Percentiles rank a stretch among this genome's conserved stretches.
phyloP scores from a whole-genome alignment of 2,113 vertebrate genomes.

The Rousettus leschenaultii region DNA sequence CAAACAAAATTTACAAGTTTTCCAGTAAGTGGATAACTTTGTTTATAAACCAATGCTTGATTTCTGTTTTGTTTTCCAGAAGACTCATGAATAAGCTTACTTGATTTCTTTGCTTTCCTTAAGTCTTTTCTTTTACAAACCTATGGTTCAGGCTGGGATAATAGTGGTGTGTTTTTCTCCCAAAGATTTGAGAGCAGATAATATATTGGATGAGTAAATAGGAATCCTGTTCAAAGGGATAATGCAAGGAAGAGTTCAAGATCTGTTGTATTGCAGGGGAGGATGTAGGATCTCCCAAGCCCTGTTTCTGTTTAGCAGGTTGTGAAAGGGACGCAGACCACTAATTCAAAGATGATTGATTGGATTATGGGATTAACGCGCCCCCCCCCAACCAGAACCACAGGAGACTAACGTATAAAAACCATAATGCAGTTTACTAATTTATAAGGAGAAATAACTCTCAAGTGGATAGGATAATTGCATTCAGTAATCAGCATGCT shows the following conservation, averaged over 20 bases:
- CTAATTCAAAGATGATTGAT: not conserved
- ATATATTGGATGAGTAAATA: not conserved
- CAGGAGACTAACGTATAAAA: constrained; percentile 19
- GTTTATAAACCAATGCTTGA: not conserved
- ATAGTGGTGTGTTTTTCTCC: not conserved
- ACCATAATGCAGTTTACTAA: not conserved
- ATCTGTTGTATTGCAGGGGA: not conserved
- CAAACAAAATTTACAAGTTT: not conserved
- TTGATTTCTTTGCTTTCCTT: not conserved
- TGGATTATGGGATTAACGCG: not conserved
- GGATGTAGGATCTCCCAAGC: not conserved
- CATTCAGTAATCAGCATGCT: not conserved
- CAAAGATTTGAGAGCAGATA: not conserved
- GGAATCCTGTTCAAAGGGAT: not conserved
- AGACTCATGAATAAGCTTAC: not conserved
- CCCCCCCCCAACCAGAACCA: not conserved
- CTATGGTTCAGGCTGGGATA: not conserved
- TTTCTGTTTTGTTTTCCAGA: not conserved
- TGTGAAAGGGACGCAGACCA: not conserved
- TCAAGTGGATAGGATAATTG: not conserved
- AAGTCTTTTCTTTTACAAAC: not conserved
- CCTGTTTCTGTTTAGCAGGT: not conserved
- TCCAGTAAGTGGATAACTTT: not conserved
- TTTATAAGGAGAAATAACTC: constrained; percentile 35
- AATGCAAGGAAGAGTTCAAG: not conserved